phyloP scores from a whole-genome alignment of 2,797 vertebrate species.

The Malacoraja senta region DNA sequence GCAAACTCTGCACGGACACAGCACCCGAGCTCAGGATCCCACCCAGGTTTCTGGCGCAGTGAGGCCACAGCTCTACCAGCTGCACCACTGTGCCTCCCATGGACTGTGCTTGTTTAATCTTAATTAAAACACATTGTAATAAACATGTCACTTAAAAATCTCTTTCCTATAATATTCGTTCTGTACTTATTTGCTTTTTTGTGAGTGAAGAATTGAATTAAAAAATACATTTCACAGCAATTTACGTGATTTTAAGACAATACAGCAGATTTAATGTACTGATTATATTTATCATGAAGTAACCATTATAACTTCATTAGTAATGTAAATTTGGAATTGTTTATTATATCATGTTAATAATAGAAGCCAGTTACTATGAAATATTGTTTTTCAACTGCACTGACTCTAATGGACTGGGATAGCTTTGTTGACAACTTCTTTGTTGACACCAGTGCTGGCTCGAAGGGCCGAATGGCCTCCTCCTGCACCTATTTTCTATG shows the following conservation, averaged over 20 bases:
- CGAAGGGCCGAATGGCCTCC: too few species aligned
- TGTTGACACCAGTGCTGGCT: neutral
- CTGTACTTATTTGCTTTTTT: neutral
- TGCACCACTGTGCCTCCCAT: too few species aligned
- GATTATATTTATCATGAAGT: neutral
- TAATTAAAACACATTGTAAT: neutral
- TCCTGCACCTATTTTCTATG: too few species aligned
- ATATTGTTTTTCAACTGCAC: neutral
- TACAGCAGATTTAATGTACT: neutral
- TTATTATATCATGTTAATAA: neutral
- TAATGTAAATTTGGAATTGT: neutral
- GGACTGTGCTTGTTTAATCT: neutral
- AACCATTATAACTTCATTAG: neutral
- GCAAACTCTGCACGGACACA: too few species aligned
- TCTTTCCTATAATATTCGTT: neutral
- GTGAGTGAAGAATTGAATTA: neutral
- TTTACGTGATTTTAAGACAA: neutral
- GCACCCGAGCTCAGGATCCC: too few species aligned
- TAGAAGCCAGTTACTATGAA: neutral
- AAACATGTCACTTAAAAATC: neutral
- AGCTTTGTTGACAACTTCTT: neutral
- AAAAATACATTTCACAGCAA: neutral
- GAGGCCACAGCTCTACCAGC: too few species aligned
- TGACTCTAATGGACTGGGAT: too few species aligned
- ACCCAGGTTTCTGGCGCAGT: too few species aligned